These are phyloP conservation scores for Dasyprocta punctata DNA, from an alignment of 2,113 vertebrate genomes.

Conservation along the genomic window DNA sequence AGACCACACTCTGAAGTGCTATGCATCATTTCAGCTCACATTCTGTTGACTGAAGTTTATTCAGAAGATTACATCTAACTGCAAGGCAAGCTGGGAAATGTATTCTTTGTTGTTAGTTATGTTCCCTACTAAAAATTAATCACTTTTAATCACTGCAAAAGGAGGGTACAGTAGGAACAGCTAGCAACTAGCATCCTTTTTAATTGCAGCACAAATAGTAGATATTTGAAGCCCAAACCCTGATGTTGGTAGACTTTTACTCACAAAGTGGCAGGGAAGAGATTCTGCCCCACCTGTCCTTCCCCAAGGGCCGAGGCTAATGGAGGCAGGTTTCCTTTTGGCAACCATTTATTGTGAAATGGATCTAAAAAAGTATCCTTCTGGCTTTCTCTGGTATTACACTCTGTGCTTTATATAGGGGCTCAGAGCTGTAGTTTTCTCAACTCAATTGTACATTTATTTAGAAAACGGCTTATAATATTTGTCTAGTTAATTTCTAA, in stretches of 20 bases:
- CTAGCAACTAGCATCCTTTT: background rate
- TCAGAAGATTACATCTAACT: background rate
- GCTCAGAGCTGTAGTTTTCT: background rate
- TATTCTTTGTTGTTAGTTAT: background rate
- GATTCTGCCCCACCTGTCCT: background rate
- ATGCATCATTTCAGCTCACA: background rate
- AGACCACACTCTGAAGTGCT: background rate
- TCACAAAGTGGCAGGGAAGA: background rate
- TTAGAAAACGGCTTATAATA: background rate
- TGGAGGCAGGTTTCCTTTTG: background rate
- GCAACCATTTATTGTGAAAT: background rate
- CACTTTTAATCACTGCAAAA: background rate
- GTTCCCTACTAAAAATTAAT: background rate
- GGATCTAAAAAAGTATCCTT: background rate
- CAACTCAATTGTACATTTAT: background rate
- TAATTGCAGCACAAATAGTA: background rate
- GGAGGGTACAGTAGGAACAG: background rate
- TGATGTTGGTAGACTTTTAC: background rate
- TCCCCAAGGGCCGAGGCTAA: background rate
- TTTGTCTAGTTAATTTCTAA: slow-evolving; percentile 33
- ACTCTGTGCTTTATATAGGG: background rate
- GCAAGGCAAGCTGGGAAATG: background rate
- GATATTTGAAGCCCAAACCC: background rate
- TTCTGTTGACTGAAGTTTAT: background rate
- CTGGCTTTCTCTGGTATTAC: background rate